Evolutionary conservation across 2,797 vertebrate species (phyloP).

Genomic region (Podarcis lilfordi): DNA sequence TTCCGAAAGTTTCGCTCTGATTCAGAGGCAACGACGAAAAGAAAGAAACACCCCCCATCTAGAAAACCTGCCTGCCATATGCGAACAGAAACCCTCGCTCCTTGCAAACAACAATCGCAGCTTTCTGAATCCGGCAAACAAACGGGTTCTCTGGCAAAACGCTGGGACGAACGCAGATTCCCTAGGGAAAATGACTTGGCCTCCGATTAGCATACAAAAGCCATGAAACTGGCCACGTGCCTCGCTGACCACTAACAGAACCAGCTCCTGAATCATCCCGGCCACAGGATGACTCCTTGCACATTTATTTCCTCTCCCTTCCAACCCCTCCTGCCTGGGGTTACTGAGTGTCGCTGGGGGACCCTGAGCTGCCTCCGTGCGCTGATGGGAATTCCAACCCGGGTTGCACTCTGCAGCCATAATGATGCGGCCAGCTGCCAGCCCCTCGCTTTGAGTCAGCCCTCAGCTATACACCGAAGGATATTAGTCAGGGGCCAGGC

Average conservation of each 20-base stretch:
- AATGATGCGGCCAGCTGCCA: constrained; percentile 57
- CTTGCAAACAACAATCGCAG: constrained; percentile 75
- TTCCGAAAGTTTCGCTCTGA: constrained; percentile 60
- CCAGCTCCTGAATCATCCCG: constrained; percentile 75
- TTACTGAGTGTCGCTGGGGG: constrained; percentile 33
- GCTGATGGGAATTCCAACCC: constrained; percentile 63
- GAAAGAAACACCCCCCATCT: constrained; percentile 69
- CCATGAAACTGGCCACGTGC: constrained; percentile 73
- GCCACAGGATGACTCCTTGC: constrained; percentile 68
- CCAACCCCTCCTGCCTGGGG: constrained; percentile 12
- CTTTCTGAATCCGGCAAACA: constrained; percentile 83
- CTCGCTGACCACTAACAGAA: constrained; percentile 68
- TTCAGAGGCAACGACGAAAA: constrained; percentile 68
- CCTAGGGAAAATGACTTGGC: constrained; percentile 60
- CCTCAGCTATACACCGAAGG: constrained; percentile 73
- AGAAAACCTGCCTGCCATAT: constrained; percentile 76
- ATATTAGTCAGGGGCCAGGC: constrained; percentile 73
- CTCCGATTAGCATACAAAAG: constrained; percentile 71
- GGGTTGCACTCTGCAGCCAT: constrained; percentile 39
- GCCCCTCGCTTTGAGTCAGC: constrained; percentile 74
- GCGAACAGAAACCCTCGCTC: constrained; percentile 72
- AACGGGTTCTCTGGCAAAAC: constrained; percentile 76
- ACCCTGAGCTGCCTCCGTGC: constrained; percentile 52
- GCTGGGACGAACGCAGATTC: constrained; percentile 41
- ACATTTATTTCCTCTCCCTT: constrained; percentile 73